phyloP scores from a whole-genome alignment of 2,888 invertebrate species.

The Lordiphosa andalusiaca region DNA sequence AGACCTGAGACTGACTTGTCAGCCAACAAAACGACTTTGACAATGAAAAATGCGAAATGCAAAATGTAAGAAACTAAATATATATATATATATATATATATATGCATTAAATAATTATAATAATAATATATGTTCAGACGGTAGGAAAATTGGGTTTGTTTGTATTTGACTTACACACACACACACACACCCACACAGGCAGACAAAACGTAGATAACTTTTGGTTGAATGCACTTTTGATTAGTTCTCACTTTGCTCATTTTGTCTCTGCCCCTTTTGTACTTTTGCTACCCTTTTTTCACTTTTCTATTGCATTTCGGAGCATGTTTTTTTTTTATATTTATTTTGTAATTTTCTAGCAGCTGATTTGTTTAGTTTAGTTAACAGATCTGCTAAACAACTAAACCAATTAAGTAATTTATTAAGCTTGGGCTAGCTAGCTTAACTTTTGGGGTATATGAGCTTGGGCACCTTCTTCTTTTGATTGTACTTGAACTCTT shows the following conservation, averaged over 20 bases:
- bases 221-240: conserved; percentile 73
- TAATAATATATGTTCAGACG: conserved; percentile 16
- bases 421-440: background rate
- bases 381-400: conserved; percentile 15
- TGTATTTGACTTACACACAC: background rate
- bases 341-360: conserved; percentile 11
- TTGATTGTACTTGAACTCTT: too few species aligned
- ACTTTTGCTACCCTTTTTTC: conserved; percentile 5
- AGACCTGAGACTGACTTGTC: conserved; percentile 31
- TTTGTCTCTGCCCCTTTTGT: background rate
- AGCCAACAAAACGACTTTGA: conserved; percentile 57
- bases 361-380: conserved; percentile 21
- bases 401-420: conserved; percentile 15
- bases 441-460: too few species aligned
- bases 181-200: background rate
- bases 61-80: conserved; percentile 1
- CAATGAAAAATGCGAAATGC: conserved; percentile 42
- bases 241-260: conserved; percentile 29
- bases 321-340: background rate
- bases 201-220: conserved; percentile 32
- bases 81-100: background rate
- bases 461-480: too few species aligned
- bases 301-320: conserved; percentile 8
- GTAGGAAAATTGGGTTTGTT: too few species aligned
- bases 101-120: conserved; percentile 10